Evolutionary conservation across 37 sponge, comb jelly and placozoan genomes (phyloP), one percentile per base, ranked within the genome.

Genomic region (Halisarca cf. caerulea): DNA sequence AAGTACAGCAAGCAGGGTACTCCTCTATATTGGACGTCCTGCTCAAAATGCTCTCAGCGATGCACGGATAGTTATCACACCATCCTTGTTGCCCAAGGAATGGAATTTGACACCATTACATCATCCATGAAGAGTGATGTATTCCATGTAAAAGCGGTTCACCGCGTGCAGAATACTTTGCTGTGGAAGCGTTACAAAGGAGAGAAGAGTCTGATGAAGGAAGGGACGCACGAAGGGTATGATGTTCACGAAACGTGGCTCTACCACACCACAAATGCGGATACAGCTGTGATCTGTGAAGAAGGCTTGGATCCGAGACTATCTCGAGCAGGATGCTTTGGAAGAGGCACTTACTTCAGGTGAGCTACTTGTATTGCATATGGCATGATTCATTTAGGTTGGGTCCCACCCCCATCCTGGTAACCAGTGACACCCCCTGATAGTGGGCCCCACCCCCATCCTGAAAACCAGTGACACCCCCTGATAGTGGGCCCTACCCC

Each of bases 301-400:
- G 91, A 94, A 37, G 94, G 94, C 0, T 86, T 94, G 53, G 94
- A 94, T 71, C 80, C 35, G 3, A 72, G 94, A 14, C 86, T 94
- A 27, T 81, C 86, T 40, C 34, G 62, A 11, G 58, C 40, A 54
- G 94, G 94, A 3, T 66, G 40, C 80, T 94, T 94, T 88, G 94
- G 94, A 0, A 79, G 40, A 30, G 94, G 94, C 0, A 94, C 90
- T 0, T 94, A 94, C 80, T 94, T 94, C 84, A 94, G 94, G 94
- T 94, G 33, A 47, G 75, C 11, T 55, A n/a, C n/a, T n/a, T n/a
- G n/a, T n/a, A n/a, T n/a, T n/a, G n/a, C n/a, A n/a, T n/a, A n/a
- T n/a, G n/a, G n/a, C n/a, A n/a, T n/a, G n/a, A n/a, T n/a, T n/a
- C n/a, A n/a, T n/a, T n/a, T n/a, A n/a, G n/a, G n/a, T n/a, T n/a